Evolutionary conservation across 2,797 vertebrate genomes (phyloP).

Genomic region (Acridotheres tristis): DNA sequence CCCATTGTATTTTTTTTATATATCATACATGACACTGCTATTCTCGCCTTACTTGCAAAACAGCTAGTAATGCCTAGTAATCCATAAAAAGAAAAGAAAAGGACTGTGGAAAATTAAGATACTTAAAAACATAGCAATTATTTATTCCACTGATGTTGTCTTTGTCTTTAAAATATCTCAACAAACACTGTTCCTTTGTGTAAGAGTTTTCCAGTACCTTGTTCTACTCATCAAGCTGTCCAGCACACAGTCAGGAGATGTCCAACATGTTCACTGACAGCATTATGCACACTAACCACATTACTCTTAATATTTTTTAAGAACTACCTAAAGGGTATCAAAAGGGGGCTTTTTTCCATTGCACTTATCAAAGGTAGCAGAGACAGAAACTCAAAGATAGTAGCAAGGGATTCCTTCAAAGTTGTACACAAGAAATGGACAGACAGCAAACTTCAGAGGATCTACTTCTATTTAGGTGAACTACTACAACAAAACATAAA

Average conservation of each 20-base stretch:
- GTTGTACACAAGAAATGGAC: fast-evolving
- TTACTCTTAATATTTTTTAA: not conserved
- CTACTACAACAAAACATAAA: not conserved
- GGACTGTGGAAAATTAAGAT: not conserved
- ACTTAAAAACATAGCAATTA: not conserved
- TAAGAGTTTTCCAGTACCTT: not conserved
- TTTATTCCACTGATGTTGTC: not conserved
- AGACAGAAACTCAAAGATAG: not conserved
- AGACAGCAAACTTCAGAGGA: not conserved
- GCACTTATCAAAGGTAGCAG: not conserved
- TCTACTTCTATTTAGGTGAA: not conserved
- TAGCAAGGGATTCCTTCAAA: not conserved
- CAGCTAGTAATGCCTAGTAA: not conserved
- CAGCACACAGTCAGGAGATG: not conserved
- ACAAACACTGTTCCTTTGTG: not conserved
- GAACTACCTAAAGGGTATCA: not conserved
- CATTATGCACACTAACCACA: not conserved
- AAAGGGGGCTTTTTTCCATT: not conserved
- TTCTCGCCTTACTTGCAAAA: not conserved
- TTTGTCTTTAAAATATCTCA: not conserved
- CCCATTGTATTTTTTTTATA: not conserved
- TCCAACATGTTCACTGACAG: not conserved
- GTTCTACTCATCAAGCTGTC: not conserved
- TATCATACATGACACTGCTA: not conserved
- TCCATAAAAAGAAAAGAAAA: not conserved